phyloP scores from a whole-genome alignment of 2,888 invertebrate genomes.

The Himalopsyche anomala region DNA sequence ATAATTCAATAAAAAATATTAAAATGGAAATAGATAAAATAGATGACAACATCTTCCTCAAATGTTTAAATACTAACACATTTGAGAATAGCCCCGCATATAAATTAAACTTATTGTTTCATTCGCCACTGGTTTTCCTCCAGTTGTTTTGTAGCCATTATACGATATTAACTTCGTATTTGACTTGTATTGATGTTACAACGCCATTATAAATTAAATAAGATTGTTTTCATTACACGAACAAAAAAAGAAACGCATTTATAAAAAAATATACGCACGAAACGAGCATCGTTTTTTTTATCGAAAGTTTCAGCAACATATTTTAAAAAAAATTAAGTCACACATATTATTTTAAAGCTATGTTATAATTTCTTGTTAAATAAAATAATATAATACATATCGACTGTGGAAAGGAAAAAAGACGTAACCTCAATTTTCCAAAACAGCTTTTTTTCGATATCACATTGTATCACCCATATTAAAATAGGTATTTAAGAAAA shows the following conservation, averaged over 20 bases:
- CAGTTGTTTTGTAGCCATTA: neutral
- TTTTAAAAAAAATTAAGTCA: neutral
- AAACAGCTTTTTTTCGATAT: no score
- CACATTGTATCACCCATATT: no score
- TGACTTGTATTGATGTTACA: neutral
- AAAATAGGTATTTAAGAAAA: no score
- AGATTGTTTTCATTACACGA: neutral
- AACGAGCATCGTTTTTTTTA: neutral
- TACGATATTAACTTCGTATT: neutral
- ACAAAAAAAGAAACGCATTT: neutral
- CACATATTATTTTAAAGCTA: neutral
- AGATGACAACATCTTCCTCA: no score
- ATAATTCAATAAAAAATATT: no score
- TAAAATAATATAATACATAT: no score
- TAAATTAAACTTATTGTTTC: neutral
- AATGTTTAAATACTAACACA: no score
- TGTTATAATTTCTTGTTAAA: neutral
- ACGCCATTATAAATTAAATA: neutral
- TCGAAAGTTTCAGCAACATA: neutral
- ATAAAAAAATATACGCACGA: neutral
- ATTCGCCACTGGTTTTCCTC: neutral
- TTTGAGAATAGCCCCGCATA: no score
- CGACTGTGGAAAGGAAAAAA: no score
- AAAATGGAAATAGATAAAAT: no score
- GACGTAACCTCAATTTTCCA: no score